Conservation (phyloP, 2,113 vertebrate genomes). For the Barbus barbus region DNA sequence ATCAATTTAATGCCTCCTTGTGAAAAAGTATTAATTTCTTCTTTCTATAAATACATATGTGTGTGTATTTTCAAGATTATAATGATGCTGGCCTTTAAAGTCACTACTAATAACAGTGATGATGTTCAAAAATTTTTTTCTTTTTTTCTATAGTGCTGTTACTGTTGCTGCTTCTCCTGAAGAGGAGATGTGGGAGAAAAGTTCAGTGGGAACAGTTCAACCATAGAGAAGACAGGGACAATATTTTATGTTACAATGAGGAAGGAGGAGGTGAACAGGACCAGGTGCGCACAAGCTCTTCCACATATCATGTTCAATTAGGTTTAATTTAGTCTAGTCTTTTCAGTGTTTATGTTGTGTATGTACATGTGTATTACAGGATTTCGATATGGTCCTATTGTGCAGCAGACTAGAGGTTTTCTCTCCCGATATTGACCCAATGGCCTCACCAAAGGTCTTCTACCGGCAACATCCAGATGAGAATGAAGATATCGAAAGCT, state of each 20-base stretch:
- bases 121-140: not conserved
- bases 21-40: too few relatives aligned
- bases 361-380: not conserved
- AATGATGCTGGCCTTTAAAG: not conserved
- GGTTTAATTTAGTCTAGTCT: not conserved
- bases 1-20: not conserved
- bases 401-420: not conserved
- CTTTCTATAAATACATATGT: too few relatives aligned
- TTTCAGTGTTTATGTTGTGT: not conserved
- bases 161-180: slow-evolving; percentile 57
- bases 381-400: slow-evolving; percentile 12
- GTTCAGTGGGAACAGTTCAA: slow-evolving; percentile 4
- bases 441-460: not conserved
- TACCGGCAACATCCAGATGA: not conserved
- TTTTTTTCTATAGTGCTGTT: slow-evolving; percentile 54
- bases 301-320: not conserved
- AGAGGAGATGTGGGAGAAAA: slow-evolving; percentile 9
- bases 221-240: slow-evolving; percentile 55
- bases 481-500: slow-evolving; percentile 42
- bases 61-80: not conserved
- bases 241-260: slow-evolving; percentile 61
- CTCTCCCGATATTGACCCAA: slow-evolving; percentile 1
- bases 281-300: slow-evolving; percentile 51
- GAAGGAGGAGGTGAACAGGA: slow-evolving; percentile 68
- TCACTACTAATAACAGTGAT: not conserved